A percentile compares a stretch with the other conserved stretches of the same genome.
phyloP scores from a whole-genome alignment of 2,797 vertebrate genomes.

The Sorex maritimensis region DNA sequence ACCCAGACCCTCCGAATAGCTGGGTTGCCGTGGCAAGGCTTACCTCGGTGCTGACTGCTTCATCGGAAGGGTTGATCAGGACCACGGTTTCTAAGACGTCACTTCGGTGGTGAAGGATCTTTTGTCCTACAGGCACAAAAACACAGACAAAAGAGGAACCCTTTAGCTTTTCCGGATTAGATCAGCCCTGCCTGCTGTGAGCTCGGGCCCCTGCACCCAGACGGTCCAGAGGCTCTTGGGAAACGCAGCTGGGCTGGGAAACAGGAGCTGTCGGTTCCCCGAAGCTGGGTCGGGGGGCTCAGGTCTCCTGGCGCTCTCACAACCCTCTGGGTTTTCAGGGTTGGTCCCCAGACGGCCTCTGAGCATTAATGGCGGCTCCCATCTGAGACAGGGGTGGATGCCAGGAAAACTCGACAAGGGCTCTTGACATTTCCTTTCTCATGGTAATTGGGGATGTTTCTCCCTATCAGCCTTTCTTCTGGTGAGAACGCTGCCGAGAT shows the following conservation, averaged over 20 bases:
- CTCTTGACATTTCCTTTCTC: slow-evolving; percentile 84
- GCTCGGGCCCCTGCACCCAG: not conserved
- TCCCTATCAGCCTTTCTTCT: slow-evolving; percentile 88
- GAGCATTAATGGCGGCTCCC: slow-evolving; percentile 80
- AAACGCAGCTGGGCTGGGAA: slow-evolving; percentile 34
- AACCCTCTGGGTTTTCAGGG: slow-evolving; percentile 61
- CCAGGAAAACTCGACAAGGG: slow-evolving; percentile 86
- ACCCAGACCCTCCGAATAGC: not conserved
- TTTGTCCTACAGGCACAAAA: slow-evolving; percentile 94
- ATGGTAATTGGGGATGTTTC: slow-evolving; percentile 89
- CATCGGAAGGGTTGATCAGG: slow-evolving; percentile 98
- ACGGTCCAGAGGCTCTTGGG: slow-evolving; percentile 28
- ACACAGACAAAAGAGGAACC: slow-evolving; percentile 75
- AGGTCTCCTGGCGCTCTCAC: not conserved
- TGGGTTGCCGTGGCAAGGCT: slow-evolving; percentile 27
- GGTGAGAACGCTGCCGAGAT: slow-evolving; percentile 88
- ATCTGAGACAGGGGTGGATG: slow-evolving; percentile 79
- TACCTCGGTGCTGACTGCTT: slow-evolving; percentile 98
- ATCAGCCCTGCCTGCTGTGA: not conserved
- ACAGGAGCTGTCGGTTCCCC: not conserved
- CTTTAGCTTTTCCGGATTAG: slow-evolving; percentile 47
- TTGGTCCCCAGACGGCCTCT: slow-evolving; percentile 60
- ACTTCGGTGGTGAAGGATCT: slow-evolving; percentile 99
- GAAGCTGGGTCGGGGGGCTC: not conserved
- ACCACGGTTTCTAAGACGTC: slow-evolving; percentile 98